A percentile compares a stretch with the other conserved stretches of the same genome.
Evolutionary conservation across 2,888 invertebrate genomes (phyloP).

Genomic region (Mesochorus sp.): DNA sequence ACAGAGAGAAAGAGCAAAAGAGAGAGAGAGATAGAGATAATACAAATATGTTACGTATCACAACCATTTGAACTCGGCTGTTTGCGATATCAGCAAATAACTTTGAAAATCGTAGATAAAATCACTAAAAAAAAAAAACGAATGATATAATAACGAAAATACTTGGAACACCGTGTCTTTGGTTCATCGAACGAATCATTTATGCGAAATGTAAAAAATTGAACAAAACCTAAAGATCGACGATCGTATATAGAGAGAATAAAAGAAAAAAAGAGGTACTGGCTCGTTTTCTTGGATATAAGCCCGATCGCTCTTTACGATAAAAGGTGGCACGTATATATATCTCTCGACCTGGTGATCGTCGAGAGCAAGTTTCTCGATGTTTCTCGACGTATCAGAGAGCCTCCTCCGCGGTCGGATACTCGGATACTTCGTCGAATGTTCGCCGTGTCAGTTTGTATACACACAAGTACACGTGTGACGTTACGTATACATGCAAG

Average conservation of each 20-base stretch:
- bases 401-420: constrained; percentile 18
- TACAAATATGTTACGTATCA: not conserved
- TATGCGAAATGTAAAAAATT: constrained; percentile 6
- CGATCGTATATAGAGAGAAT: constrained; percentile 20
- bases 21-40: not conserved
- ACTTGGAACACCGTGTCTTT: not conserved
- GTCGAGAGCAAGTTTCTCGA: constrained; percentile 18
- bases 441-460: not conserved
- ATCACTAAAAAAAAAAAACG: not conserved
- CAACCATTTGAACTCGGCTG: not conserved
- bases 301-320: constrained; percentile 18
- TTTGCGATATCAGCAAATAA: constrained; percentile 28
- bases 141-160: not conserved
- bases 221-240: constrained; percentile 36
- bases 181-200: constrained; percentile 50
- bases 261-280: not conserved
- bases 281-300: constrained; percentile 53
- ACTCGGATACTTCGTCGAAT: not conserved
- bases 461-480: not conserved
- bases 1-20: not conserved
- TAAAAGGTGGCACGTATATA: not conserved
- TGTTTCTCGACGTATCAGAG: constrained; percentile 19
- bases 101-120: not conserved
- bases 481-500: not conserved
- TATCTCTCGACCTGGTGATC: not conserved